Percentiles rank a stretch among this genome's conserved stretches.
Evolutionary conservation across 2,113 vertebrate genomes (phyloP).

Genomic region (Nothoprocta pentlandii): DNA sequence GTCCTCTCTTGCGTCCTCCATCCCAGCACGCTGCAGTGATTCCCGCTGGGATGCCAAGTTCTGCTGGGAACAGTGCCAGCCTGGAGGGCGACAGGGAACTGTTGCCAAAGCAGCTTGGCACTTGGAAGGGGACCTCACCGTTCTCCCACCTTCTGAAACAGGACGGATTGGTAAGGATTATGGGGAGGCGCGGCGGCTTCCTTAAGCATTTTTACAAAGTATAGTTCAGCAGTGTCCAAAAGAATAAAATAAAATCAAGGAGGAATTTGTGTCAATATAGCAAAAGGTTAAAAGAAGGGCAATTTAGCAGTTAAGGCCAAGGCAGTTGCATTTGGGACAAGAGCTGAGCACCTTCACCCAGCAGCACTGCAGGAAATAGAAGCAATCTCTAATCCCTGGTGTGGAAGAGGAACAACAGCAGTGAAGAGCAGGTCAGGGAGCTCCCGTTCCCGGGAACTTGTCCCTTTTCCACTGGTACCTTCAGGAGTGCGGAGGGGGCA

Average conservation of each 20-base stretch:
- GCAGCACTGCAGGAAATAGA: background rate
- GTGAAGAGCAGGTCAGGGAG: background rate
- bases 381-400: background rate
- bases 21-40: background rate
- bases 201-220: conserved; percentile 2
- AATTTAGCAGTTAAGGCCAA: background rate
- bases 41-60: background rate
- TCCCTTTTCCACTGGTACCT: background rate
- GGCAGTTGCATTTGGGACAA: background rate
- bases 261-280: background rate
- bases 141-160: conserved; percentile 57
- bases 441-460: background rate
- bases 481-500: background rate
- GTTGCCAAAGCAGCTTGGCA: conserved; percentile 40
- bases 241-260: background rate
- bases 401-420: background rate
- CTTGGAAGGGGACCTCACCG: conserved; percentile 41
- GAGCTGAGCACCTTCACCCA: background rate
- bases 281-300: background rate
- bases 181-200: conserved; percentile 49
- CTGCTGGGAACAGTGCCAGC: background rate
- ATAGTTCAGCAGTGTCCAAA: background rate
- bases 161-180: conserved; percentile 58
- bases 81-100: background rate
- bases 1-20: background rate